Base-by-base conservation (phyloP, 2,797 vertebrate genomes). In the Bovichtus diacanthus region DNA sequence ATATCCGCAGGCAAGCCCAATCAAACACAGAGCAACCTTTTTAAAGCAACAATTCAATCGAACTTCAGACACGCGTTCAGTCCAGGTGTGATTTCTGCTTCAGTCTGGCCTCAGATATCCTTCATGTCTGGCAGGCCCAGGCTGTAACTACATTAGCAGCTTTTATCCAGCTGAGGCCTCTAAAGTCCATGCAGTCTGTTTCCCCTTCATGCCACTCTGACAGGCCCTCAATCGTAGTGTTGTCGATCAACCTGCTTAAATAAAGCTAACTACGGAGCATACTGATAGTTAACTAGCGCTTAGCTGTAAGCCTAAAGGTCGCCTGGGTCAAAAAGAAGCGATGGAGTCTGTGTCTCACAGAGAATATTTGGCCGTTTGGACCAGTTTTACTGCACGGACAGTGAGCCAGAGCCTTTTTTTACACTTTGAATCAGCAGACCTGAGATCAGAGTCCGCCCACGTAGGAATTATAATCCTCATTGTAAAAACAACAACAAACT, bases 161-260 rank as follows among this genome's bases (percentile, higher is more conserved):
- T 74, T 83, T 74, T 46, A 59, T 74, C 71, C 67, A 80, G 81
- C 80, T 47, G 76, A 87, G 71, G 75, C 84, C 73, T 87, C 69
- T 71, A 68, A 81, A 83, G 78, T 74, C 76, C 55, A 39, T 6
- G n/a, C 58, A 67, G 68, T 38, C 79, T 80, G 81, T 64, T 53
- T 55, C 67, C 63, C 76, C 72, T 64, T 34, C 53, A 54, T 36
- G 47, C 54, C 83, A 76, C 65, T 41, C 76, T 46, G 76, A 79
- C 80, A 38, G 50, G 61, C 68, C 60, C 56, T 75, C 67, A 31
- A 63, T 62, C 19, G 9, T 39, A 49, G 62, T 65, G 53, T 27
- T 62, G 39, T 34, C 76, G 69, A 69, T 67, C 71, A 58, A 19
- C n/a, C 75, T 69, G 77, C 73, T 85, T 82, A 58, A 80, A 78